Evolutionary conservation across 2,888 invertebrate species (phyloP).

Genomic region (Anorthoa munda): DNA sequence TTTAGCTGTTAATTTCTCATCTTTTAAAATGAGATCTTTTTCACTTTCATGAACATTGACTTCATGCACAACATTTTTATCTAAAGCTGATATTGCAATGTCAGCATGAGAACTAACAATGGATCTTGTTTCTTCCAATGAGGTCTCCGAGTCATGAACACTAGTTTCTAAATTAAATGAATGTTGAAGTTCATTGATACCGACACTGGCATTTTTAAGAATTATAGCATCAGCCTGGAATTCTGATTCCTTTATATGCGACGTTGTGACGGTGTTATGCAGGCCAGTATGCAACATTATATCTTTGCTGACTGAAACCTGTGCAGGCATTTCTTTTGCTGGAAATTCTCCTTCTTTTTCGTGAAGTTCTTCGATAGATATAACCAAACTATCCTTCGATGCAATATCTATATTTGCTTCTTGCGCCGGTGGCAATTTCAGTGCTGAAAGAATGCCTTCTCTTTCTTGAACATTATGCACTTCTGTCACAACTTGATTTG

Average conservation of each 20-base stretch:
- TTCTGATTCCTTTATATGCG: constrained; percentile 92
- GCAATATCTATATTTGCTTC: constrained; percentile 91
- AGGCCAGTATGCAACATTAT: constrained; percentile 88
- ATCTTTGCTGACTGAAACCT: constrained; percentile 80
- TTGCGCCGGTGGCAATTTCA: constrained; percentile 91
- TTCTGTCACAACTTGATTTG: constrained; percentile 92
- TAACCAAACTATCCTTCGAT: constrained; percentile 91
- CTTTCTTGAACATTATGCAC: constrained; percentile 93
- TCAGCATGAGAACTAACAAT: constrained; percentile 85
- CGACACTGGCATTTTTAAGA: constrained; percentile 91
- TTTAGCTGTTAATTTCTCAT: constrained; percentile 86
- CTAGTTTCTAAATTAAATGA: constrained; percentile 91
- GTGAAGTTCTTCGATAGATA: constrained; percentile 90
- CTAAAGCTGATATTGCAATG: constrained; percentile 89
- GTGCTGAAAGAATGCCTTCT: constrained; percentile 92
- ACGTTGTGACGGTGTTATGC: constrained; percentile 91
- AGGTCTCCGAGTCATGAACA: constrained; percentile 91
- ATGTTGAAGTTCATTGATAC: constrained; percentile 92
- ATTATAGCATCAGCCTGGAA: constrained; percentile 86
- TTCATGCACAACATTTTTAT: constrained; percentile 91
- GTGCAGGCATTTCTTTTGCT: constrained; percentile 75
- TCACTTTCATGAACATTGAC: constrained; percentile 93
- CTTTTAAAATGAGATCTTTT: constrained; percentile 88
- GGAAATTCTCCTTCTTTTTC: constrained; percentile 92
- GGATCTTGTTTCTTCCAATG: constrained; percentile 85